Percentiles rank a stretch among this genome's conserved stretches.
phyloP scores from a whole-genome alignment of 2,888 invertebrate genomes.

The Mythimna vitellina region DNA sequence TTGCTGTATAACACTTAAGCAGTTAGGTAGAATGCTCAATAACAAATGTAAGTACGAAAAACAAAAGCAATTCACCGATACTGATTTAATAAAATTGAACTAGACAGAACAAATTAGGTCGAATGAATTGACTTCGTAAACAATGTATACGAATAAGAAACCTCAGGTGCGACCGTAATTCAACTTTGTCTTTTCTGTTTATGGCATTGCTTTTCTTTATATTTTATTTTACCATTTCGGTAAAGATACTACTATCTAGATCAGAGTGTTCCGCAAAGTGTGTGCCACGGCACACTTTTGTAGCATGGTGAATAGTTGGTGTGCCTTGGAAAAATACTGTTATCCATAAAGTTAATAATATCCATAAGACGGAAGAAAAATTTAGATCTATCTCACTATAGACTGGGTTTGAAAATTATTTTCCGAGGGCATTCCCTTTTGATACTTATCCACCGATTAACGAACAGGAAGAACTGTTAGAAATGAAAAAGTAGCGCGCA shows the following conservation, averaged over 20 bases:
- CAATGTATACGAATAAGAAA: conserved; percentile 34
- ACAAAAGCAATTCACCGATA: conserved; percentile 4
- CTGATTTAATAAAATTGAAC: conserved; percentile 34
- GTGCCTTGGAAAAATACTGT: too few relatives aligned
- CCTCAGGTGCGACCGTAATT: conserved; percentile 24
- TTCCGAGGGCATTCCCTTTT: too few relatives aligned
- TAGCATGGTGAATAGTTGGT: too few relatives aligned
- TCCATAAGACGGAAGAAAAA: too few relatives aligned
- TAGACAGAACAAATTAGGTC: conserved; percentile 40
- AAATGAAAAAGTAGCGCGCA: too few relatives aligned
- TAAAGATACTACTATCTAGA: background rate
- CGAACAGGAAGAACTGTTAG: too few relatives aligned
- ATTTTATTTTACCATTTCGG: conserved; percentile 1
- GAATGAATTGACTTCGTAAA: conserved; percentile 40
- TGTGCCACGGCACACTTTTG: too few relatives aligned
- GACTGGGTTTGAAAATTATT: too few relatives aligned
- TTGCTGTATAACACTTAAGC: background rate
- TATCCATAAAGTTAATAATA: too few relatives aligned
- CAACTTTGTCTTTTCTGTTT: conserved; percentile 11
- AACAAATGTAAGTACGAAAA: background rate
- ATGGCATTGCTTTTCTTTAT: conserved; percentile 14
- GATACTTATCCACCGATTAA: too few relatives aligned
- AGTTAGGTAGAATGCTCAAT: background rate
- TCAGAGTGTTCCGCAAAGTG: too few relatives aligned
- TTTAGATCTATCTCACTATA: too few relatives aligned